Evolutionary conservation across 2,888 invertebrate genomes (phyloP).

Genomic region (Stegophylla sp.): DNA sequence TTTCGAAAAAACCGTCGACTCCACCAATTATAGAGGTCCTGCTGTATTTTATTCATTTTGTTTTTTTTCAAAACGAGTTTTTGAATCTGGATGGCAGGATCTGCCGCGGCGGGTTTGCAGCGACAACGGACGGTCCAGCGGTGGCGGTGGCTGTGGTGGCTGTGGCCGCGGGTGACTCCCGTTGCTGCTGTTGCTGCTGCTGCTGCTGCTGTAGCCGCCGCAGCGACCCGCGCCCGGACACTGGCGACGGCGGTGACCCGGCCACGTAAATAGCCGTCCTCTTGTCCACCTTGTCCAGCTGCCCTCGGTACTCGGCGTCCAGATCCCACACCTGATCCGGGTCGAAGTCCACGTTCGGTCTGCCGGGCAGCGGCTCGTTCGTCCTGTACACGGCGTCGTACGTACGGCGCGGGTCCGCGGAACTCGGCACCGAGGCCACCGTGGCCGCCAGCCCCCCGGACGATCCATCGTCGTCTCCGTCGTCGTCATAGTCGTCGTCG

Average conservation of each 20-base stretch:
- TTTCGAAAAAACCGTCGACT: too few relatives aligned
- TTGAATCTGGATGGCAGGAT: constrained; percentile 49
- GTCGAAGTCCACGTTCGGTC: constrained; percentile 80
- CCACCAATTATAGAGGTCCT: too few relatives aligned
- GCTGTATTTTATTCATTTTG: too few relatives aligned
- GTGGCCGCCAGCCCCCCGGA: not conserved
- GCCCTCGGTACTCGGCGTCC: constrained; percentile 59
- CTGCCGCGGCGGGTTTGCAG: not conserved
- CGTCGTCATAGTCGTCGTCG: not conserved
- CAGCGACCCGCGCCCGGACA: too few relatives aligned
- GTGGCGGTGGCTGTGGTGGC: too few relatives aligned
- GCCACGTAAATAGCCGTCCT: constrained; percentile 55
- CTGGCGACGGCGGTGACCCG: constrained; percentile 33
- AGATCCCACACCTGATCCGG: constrained; percentile 72
- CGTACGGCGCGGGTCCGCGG: constrained; percentile 71
- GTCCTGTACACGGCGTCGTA: constrained; percentile 86
- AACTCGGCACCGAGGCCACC: constrained; percentile 61
- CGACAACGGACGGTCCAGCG: too few relatives aligned
- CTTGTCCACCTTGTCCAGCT: constrained; percentile 44
- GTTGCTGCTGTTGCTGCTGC: not conserved
- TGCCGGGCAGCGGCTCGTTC: constrained; percentile 78
- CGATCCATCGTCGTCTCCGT: not conserved
- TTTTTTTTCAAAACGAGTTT: constrained; percentile 27
- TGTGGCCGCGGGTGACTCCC: too few relatives aligned
- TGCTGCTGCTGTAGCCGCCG: constrained; percentile 27